Percentiles rank a stretch among this genome's conserved stretches.
phyloP scores from a whole-genome alignment of 2,113 vertebrate species.

The Mormoops blainvillei region DNA sequence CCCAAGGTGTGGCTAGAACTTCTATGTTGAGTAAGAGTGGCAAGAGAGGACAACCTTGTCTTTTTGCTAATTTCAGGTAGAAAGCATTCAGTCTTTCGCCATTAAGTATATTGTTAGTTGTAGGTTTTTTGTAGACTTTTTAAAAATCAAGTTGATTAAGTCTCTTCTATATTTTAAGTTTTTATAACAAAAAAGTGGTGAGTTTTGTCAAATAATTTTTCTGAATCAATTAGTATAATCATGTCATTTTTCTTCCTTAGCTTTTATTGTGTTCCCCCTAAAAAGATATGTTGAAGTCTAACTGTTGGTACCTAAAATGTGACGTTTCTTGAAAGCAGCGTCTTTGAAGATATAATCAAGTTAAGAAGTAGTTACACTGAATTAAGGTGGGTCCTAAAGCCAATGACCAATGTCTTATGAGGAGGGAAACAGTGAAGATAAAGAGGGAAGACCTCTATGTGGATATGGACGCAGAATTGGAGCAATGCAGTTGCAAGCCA shows the following conservation, averaged over 20 bases:
- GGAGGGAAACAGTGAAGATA: neutral
- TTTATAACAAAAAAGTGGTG: neutral
- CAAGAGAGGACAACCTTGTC: neutral
- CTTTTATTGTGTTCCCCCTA: neutral
- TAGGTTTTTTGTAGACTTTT: neutral
- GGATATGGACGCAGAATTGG: neutral
- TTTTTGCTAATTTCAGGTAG: neutral
- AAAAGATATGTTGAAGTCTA: neutral
- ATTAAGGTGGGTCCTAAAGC: neutral
- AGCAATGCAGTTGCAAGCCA: neutral
- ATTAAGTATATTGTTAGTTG: neutral
- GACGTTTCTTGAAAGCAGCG: neutral
- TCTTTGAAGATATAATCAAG: neutral
- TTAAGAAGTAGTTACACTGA: neutral
- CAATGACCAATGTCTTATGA: neutral
- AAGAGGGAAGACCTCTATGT: neutral
- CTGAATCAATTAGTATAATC: neutral
- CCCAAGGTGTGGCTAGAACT: neutral
- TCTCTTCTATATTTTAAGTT: neutral
- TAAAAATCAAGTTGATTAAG: neutral
- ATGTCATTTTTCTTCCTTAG: neutral
- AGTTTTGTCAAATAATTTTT: neutral
- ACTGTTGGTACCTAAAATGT: neutral
- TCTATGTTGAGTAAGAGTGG: neutral
- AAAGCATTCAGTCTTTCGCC: neutral